Evolutionary conservation across 2,113 vertebrate genomes (phyloP).

Genomic region (Dromaius novaehollandiae): DNA sequence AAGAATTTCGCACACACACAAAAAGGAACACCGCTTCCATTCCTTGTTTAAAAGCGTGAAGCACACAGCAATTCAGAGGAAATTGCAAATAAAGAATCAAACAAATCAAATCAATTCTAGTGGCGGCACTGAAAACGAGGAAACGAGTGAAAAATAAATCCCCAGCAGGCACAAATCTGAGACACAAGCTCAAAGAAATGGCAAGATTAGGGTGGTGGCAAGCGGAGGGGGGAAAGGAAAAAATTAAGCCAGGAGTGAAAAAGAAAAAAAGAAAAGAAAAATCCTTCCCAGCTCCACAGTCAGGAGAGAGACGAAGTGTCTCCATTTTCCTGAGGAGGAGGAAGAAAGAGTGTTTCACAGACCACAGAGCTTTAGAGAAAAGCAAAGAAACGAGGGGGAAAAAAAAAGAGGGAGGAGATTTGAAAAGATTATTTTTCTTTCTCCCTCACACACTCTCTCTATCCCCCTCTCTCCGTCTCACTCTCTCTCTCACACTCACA

Average conservation of each 20-base stretch:
- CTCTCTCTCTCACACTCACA: slow-evolving; percentile 66
- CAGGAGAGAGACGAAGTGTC: slow-evolving; percentile 67
- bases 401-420: slow-evolving; percentile 80
- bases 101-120: neutral
- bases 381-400: slow-evolving; percentile 72
- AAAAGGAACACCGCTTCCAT: slow-evolving; percentile 59
- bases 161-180: slow-evolving; percentile 47
- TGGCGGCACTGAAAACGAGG: slow-evolving; percentile 38
- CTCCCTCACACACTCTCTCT: slow-evolving; percentile 75
- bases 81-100: slow-evolving; percentile 37
- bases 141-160: slow-evolving; percentile 57
- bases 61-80: slow-evolving; percentile 15
- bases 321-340: slow-evolving; percentile 77
- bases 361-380: slow-evolving; percentile 75
- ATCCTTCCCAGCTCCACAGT: slow-evolving; percentile 56
- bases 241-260: slow-evolving; percentile 53
- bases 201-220: neutral
- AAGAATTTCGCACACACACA: slow-evolving; percentile 33
- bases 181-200: slow-evolving; percentile 27
- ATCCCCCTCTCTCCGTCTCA: slow-evolving; percentile 75
- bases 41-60: slow-evolving; percentile 32
- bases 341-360: slow-evolving; percentile 72
- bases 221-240: slow-evolving; percentile 10
- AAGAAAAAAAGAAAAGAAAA: slow-evolving; percentile 64
- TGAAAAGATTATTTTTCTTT: slow-evolving; percentile 80